Evolutionary conservation across 2,113 vertebrate species (phyloP), one percentile per base, ranked within the genome.

Genomic region (Sceloporus tristichus): DNA sequence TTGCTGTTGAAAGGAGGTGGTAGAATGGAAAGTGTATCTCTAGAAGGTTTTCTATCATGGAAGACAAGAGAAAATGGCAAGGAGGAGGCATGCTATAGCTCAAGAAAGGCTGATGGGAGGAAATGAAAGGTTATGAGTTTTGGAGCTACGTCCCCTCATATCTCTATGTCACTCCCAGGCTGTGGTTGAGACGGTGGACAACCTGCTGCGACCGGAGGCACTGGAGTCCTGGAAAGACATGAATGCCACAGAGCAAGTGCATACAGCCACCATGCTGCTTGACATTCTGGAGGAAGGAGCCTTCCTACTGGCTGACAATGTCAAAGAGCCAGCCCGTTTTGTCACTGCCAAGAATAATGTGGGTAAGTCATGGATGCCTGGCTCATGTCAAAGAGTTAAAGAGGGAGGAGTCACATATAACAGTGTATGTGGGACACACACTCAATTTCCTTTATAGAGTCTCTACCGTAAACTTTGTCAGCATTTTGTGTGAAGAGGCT

Each of bases 181-280:
- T 21, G 98, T 99, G 92, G 98, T 99, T 82, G 98, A 98, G 93
- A 98, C 98, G 0, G 98, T 99, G 91, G 98, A 98, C 94, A 99
- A 99, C 93, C 94, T 99, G 42, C 95, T 99, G 87, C 97, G 98
- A 8, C 96, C 97, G 0, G 98, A 98, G 84, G 98, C 98, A 0
- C 95, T 98, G 48, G 97, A 98, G 86, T 98, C 98, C 0, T 99
- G 98, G 98, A 97, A 98, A 93, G 98, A 99, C 95, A 98, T 99
- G 98, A 98, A 98, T 81, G 97, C 95, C 90, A 98, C 98, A 0
- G 98, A 99, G 94, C 98, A 98, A 93, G 98, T 97, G 5, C 98
- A 99, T 95, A 98, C 98, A 0, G 98, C 98, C 94, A 99, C 98
- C 93, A 98, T 99, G 98, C 94, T 99, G 13, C 94, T 99, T 91